phyloP scores from a whole-genome alignment of 1,140 invertebrate species.

The Achroia grisella region DNA sequence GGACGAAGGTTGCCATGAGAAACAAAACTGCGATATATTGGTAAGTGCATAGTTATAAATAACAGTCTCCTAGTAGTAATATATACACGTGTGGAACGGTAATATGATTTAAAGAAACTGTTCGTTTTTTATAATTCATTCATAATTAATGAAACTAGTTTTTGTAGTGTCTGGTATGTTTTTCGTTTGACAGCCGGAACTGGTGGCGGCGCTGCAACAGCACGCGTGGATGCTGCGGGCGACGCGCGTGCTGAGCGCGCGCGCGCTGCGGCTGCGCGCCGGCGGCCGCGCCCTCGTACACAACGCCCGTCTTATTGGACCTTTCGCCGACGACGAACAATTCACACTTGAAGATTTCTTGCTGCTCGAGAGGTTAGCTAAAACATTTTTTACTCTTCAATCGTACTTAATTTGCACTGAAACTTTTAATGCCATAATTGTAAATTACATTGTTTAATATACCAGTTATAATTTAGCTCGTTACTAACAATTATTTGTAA shows the following conservation, averaged over 20 bases:
- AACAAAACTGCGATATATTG: constrained; percentile 63
- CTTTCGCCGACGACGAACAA: constrained; percentile 82
- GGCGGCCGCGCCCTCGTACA: constrained; percentile 83
- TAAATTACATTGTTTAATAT: no score
- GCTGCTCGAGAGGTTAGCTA: constrained; percentile 83
- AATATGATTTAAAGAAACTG: no score
- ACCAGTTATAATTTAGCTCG: no score
- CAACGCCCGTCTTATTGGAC: constrained; percentile 94
- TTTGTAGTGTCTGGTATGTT: no score
- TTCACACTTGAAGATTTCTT: constrained; percentile 95
- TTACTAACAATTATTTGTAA: neutral
- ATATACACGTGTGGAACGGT: no score
- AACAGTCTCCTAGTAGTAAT: no score
- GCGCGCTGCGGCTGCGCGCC: constrained; percentile 72
- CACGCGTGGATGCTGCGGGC: constrained; percentile 76
- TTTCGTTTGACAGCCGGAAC: constrained; percentile 38
- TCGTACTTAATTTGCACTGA: no score
- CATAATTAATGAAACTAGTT: no score
- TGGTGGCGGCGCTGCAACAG: constrained; percentile 57
- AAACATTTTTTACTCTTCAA: no score
- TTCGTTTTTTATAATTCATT: no score
- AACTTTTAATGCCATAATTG: no score
- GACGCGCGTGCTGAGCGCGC: constrained; percentile 75
- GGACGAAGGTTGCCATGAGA: constrained; percentile 73
- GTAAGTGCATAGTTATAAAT: constrained; percentile 24